These are phyloP conservation scores for Campoplex nolae DNA, from an alignment of 2,888 invertebrate species.

Conservation along the genomic window DNA sequence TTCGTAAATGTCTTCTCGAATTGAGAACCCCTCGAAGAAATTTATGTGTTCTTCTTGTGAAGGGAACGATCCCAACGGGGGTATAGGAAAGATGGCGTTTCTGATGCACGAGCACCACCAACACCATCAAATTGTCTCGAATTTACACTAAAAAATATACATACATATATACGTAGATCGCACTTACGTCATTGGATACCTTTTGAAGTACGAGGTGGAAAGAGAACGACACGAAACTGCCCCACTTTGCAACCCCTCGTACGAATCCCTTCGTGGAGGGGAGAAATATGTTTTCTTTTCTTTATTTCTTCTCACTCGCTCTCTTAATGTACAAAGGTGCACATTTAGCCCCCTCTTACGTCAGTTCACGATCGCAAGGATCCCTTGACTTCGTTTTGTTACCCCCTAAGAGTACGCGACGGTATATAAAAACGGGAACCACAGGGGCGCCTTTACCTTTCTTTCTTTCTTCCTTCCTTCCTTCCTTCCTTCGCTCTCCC, in stretches of 20 bases:
- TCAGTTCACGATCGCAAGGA: constrained; percentile 70
- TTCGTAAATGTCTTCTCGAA: constrained; percentile 38
- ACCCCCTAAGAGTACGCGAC: constrained; percentile 73
- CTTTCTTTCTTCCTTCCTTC: no score
- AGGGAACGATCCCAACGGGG: constrained; percentile 37
- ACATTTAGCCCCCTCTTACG: constrained; percentile 49
- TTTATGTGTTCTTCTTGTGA: constrained; percentile 72
- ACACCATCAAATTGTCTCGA: constrained; percentile 23
- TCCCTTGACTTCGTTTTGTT: constrained; percentile 80
- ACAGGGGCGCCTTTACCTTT: constrained; percentile 49
- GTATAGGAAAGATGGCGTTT: constrained; percentile 43
- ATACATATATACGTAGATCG: constrained; percentile 56
- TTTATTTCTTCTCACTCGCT: constrained; percentile 61
- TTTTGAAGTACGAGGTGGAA: constrained; percentile 58
- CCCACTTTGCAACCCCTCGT: constrained; percentile 76
- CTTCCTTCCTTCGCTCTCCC: constrained; percentile 46
- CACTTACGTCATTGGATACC: constrained; percentile 65
- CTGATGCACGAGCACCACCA: constrained; percentile 33
- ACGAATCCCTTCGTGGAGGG: constrained; percentile 73
- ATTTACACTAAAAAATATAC: neutral
- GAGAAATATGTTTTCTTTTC: constrained; percentile 71
- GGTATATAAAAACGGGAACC: constrained; percentile 27
- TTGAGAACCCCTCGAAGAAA: constrained; percentile 80
- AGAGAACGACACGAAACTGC: constrained; percentile 67
- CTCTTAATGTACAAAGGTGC: constrained; percentile 78